Evolutionary conservation across 2,888 invertebrate genomes (phyloP), one percentile per base, ranked within the genome.

Genomic region (Tolmerus cingulatus): DNA sequence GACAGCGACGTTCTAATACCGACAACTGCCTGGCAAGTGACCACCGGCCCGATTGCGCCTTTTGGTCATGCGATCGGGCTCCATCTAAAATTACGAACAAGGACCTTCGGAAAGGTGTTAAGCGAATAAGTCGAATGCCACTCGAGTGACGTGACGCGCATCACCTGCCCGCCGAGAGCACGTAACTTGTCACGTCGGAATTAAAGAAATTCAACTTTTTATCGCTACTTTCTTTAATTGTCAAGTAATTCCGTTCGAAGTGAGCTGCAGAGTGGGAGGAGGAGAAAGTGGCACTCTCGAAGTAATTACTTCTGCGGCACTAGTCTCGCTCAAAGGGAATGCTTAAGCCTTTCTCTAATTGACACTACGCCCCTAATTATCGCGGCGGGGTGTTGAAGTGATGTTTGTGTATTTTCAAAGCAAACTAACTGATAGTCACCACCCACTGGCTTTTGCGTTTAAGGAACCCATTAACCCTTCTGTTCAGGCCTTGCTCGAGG

Each of bases 361-460:
- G 78, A 77, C 19, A 78, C 78, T 86, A 57, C 86, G 86, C 86
- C 86, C 77, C 30, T 86, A 86, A 86, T 86, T 86, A 86, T 78
- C 78, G 78, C 86, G 27, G 40, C 66, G 57, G 78, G 86, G 78
- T 86, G 86, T 79, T 79, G 43, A 86, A 86, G 74, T 74, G 85
- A 85, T 85, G 85, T 74, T 85, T 85, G 85, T 85, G 46, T 85
- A 51, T 66, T 84, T 66, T 74, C 85, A 74, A 85, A 74, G 85
- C 34, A 74, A 85, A 74, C 74, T 74, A 85, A 40, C 85, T 85
- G 74, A 74, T 85, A 74, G 85, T 40, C 74, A 85, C 43, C 43
- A 46, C 46, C 85, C 46, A 74, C 14, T 5, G 27, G 43, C 74
- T 85, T 46, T 85, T 85, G 85, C 85, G 85, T 85, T 85, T 74